Base-by-base conservation (phyloP, 1,140 invertebrate genomes). In the Agraylea sexmaculata region DNA sequence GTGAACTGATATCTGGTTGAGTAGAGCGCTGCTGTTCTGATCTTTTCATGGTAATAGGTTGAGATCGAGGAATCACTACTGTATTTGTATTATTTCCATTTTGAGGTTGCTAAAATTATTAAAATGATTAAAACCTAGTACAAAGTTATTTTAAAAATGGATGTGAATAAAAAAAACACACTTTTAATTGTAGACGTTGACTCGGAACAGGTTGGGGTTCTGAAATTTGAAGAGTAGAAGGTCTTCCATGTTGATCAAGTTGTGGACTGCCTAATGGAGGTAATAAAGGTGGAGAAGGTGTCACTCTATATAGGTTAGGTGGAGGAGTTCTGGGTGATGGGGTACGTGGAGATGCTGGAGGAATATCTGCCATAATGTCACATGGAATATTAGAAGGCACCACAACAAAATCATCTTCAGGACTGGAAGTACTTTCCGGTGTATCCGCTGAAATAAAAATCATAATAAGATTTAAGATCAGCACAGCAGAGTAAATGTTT, bases 331-430 rank as follows among this genome's bases (percentile, higher is more conserved):
- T 45, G 30, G 53, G 38, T 16, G 50, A 39, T 18, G 42, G 25
- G 27, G 49, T 43, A 25, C 53, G 52, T 13, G 62, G 56, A 36
- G 58, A 57, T 46, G 56, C 45, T 37, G 60, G 57, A 42, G 58
- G 38, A 53, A 66, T 65, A 37, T 68, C 68, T 47, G 63, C 63
- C 4, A 61, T 67, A 12, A 58, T 56, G 34, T 62, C 58, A 19
- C 64, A 71, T 25, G 77, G 75, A 47, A 78, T 59, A 62, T 80
- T 77, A 42, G 75, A 73, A 30, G 86, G 82, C 40, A 91, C 84
- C 53, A 90, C 67, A 45, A 89, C 87, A 69, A 87, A 91, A 62
- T 87, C 85, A 69, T 87, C 85, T 51, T 86, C 81, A 39, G 77
- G 75, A 52, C 80, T 83, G 37, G 62, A 58, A 56, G 61, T 63